Base-by-base conservation (phyloP, 35 echinoderm and acorn worm genomes). In the Eucidaris tribuloides region DNA sequence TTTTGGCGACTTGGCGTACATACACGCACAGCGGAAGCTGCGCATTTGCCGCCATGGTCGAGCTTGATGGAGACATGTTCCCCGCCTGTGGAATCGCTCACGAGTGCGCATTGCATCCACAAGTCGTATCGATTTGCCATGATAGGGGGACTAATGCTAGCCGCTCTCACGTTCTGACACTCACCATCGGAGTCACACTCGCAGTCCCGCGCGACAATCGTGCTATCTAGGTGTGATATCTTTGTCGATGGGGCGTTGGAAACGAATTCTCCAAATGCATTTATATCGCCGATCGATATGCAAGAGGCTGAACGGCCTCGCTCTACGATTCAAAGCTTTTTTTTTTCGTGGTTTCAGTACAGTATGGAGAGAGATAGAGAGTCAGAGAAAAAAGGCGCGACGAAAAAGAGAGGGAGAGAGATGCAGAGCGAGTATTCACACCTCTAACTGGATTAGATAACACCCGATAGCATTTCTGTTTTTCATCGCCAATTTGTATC, bases 201-300 rank as follows among this genome's bases (percentile, higher is more conserved):
- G n/a, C n/a, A n/a, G n/a, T n/a, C n/a, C n/a, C n/a, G n/a, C n/a
- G n/a, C n/a, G n/a, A n/a, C n/a, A n/a, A n/a, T 18, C 68, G 41
- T 40, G 14, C 19, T 44, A 40, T 74, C 61, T 74, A 38, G 35
- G 68, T 74, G 68, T 24, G 34, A 74, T 74, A 38, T 74, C 33
- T 74, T 40, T 74, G 68, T 44, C 68, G 68, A 35, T 40, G 40
- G 44, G 41, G 68, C 33, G 34, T 74, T 41, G 37, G 41, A 41
- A 74, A 74, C 68, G 68, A 74, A 42, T 74, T 74, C 68, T 41
- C 19, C 68, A 74, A 74, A 74, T 74, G 68, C 68, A 74, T 74
- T 74, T 74, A 44, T 74, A 74, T 41, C 41, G 37, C 35, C 68
- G 68, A 74, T 74, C 68, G 68, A 74, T 74, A 36, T 25, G 41